Percentiles rank a stretch among this genome's conserved stretches.
Conservation (phyloP, 2,113 vertebrate genomes). For the Lycaon pictus region DNA sequence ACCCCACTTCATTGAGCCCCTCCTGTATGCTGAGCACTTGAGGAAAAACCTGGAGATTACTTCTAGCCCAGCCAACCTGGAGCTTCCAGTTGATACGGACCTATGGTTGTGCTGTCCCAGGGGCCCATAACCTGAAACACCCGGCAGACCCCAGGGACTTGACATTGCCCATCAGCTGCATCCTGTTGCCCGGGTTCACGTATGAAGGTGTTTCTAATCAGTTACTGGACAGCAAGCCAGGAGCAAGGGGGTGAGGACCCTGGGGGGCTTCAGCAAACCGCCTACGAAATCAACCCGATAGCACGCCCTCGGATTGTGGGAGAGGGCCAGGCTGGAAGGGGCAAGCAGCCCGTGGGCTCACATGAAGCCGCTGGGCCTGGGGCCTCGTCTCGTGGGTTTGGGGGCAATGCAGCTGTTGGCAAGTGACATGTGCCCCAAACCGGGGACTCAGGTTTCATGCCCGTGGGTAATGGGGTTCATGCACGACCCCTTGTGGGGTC, state of each 20-base stretch:
- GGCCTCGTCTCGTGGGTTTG: background rate
- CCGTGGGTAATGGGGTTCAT: background rate
- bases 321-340: background rate
- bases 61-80: background rate
- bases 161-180: background rate
- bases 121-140: background rate
- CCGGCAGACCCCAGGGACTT: background rate
- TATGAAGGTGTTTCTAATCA: background rate
- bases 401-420: slow-evolving; percentile 58
- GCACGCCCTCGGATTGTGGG: background rate
- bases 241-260: background rate
- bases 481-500: slow-evolving; percentile 57
- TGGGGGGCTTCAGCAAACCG: no score
- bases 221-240: background rate
- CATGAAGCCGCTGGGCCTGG: background rate
- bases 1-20: background rate
- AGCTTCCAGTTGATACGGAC: background rate
- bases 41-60: background rate
- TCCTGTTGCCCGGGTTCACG: background rate
- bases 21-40: background rate
- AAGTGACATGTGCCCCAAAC: slow-evolving; percentile 62
- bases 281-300: background rate
- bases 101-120: background rate
- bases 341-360: background rate
- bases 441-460: background rate